Percentiles rank a stretch among this genome's conserved stretches.
Conservation (phyloP, 2,797 vertebrate species). For the Hippoglossus hippoglossus region DNA sequence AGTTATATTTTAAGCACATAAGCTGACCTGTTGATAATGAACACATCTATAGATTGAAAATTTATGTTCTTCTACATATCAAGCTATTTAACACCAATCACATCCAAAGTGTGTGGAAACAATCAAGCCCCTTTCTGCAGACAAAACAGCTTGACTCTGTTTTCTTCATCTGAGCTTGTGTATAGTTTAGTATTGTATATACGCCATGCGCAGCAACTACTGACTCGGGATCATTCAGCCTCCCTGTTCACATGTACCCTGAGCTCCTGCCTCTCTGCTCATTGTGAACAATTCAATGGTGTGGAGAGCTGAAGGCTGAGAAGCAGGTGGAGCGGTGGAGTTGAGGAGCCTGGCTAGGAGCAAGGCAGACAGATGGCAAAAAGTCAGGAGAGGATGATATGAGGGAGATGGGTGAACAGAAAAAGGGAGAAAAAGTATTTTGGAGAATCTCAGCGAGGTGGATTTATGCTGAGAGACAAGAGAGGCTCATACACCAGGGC, state of each 20-base stretch:
- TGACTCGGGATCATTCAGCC: constrained; percentile 18
- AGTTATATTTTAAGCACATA: no score
- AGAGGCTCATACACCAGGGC: constrained; percentile 14
- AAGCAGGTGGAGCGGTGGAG: constrained; percentile 28
- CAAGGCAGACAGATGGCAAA: constrained; percentile 46
- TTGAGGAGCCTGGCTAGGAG: constrained; percentile 30
- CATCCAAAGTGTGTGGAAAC: no score
- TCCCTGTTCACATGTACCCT: constrained; percentile 19
- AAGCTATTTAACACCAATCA: not conserved
- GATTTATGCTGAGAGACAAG: constrained; percentile 12
- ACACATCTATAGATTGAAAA: not conserved
- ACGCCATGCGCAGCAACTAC: not conserved
- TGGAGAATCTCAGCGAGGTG: constrained; percentile 2
- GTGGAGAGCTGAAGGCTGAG: constrained; percentile 17
- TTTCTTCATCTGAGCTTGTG: not conserved
- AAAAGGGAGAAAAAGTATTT: not conserved
- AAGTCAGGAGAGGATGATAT: constrained; percentile 12
- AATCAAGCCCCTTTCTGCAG: not conserved
- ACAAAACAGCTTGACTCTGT: not conserved
- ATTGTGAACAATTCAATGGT: constrained; percentile 16
- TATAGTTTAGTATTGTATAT: constrained; percentile 28
- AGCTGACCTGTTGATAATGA: no score
- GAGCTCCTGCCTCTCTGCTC: constrained; percentile 24
- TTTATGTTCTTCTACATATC: not conserved
- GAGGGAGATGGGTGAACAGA: not conserved